Percentiles rank a stretch among this genome's conserved stretches.
These are phyloP conservation scores for Micrasema minimum DNA, from an alignment of 1,140 invertebrate species.

Conservation along the genomic window DNA sequence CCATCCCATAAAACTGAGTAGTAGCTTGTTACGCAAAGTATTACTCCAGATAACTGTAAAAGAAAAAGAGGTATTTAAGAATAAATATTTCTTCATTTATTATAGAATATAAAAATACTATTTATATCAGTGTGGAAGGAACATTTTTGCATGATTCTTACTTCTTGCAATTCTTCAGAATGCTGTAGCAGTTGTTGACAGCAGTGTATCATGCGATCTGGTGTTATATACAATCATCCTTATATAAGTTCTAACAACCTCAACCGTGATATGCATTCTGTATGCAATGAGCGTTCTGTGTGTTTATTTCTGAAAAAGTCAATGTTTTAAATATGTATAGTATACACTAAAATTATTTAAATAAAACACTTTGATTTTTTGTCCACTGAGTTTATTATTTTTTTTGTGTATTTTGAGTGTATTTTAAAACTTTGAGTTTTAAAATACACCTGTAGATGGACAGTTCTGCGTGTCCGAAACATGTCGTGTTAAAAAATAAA, in stretches of 20 bases:
- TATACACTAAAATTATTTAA: too few species aligned
- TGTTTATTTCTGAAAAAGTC: conserved; percentile 75
- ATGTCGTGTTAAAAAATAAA: too few species aligned
- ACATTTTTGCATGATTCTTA: conserved; percentile 16
- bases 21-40: conserved; percentile 87
- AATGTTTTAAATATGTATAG: neutral
- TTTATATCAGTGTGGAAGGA: too few species aligned
- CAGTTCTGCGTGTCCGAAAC: too few species aligned
- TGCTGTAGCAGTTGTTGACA: conserved; percentile 76
- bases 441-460: too few species aligned
- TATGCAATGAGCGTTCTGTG: conserved; percentile 77
- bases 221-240: conserved; percentile 92
- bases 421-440: too few species aligned
- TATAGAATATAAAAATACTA: too few species aligned
- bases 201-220: conserved; percentile 88
- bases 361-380: too few species aligned
- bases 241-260: conserved; percentile 77
- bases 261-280: conserved; percentile 74
- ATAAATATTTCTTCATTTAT: too few species aligned
- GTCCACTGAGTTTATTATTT: too few species aligned
- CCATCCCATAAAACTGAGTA: conserved; percentile 92
- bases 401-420: too few species aligned
- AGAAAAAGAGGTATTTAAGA: conserved; percentile 11
- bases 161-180: conserved; percentile 57
- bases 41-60: conserved; percentile 67